Conservation (phyloP, 2,888 invertebrate species). For the Colostygia pectinataria region DNA sequence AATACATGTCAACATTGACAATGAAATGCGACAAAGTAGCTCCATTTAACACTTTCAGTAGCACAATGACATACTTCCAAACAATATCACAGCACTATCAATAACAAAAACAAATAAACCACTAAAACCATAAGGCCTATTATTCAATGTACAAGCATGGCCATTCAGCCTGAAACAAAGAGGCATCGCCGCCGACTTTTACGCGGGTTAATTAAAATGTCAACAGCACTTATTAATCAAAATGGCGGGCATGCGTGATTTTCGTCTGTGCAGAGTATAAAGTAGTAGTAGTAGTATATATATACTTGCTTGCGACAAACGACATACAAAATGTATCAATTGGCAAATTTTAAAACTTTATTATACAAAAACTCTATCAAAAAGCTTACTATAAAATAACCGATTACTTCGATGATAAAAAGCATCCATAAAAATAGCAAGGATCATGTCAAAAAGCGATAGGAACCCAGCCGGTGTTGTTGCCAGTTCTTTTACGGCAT, state of each 20-base stretch:
- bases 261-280: slow-evolving; percentile 10
- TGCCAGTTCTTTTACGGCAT: no score
- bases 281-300: no score
- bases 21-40: no score
- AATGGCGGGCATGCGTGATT: slow-evolving; percentile 43
- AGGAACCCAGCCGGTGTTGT: no score
- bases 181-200: slow-evolving; percentile 61
- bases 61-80: slow-evolving; percentile 29
- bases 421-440: no score
- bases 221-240: slow-evolving; percentile 79
- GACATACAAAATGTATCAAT: no score
- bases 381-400: no score
- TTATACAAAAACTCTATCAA: no score
- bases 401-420: no score
- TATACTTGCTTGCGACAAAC: no score
- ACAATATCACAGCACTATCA: slow-evolving; percentile 18
- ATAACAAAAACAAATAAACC: slow-evolving; percentile 27
- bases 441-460: no score
- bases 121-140: slow-evolving; percentile 33
- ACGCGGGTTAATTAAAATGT: slow-evolving; percentile 79
- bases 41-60: neutral
- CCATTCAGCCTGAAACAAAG: slow-evolving; percentile 65
- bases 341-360: no score
- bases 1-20: neutral
- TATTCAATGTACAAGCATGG: slow-evolving; percentile 32